Conservation (phyloP, 2,888 invertebrate genomes). For the Bembecia ichneumoniformis region DNA sequence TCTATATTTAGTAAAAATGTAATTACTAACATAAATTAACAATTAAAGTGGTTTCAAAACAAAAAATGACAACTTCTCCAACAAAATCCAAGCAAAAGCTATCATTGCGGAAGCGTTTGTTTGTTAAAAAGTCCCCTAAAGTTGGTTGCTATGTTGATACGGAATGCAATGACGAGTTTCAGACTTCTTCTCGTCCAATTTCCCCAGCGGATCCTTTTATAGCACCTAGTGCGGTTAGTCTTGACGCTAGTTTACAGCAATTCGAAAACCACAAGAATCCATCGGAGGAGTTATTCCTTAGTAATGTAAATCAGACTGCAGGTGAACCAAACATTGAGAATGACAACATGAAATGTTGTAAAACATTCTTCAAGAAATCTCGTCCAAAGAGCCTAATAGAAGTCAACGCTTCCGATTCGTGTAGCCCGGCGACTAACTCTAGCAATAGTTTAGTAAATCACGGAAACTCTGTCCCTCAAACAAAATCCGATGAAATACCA, state of each 20-base stretch:
- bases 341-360: constrained; percentile 51
- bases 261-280: constrained; percentile 30
- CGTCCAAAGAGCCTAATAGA: constrained; percentile 59
- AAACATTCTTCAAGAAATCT: constrained; percentile 57
- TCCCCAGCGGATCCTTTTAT: constrained; percentile 64
- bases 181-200: constrained; percentile 57
- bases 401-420: constrained; percentile 39
- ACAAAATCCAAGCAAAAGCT: constrained; percentile 63
- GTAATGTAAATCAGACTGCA: constrained; percentile 26
- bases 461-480: constrained; percentile 39
- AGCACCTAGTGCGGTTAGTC: constrained; percentile 50
- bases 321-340: constrained; percentile 39
- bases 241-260: constrained; percentile 31
- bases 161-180: constrained; percentile 62
- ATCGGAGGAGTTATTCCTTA: constrained; percentile 28
- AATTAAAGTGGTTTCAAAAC: constrained; percentile 43
- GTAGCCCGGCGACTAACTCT: constrained; percentile 53
- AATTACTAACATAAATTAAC: constrained; percentile 61
- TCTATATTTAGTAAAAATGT: constrained; percentile 59
- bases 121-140: constrained; percentile 68
- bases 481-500: constrained; percentile 57
- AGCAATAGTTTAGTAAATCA: constrained; percentile 50
- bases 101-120: constrained; percentile 60
- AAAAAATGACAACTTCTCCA: constrained; percentile 65
- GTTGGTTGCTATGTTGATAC: constrained; percentile 67